Conservation (phyloP, 2,113 vertebrate species). For the Pterophyllum scalare region DNA sequence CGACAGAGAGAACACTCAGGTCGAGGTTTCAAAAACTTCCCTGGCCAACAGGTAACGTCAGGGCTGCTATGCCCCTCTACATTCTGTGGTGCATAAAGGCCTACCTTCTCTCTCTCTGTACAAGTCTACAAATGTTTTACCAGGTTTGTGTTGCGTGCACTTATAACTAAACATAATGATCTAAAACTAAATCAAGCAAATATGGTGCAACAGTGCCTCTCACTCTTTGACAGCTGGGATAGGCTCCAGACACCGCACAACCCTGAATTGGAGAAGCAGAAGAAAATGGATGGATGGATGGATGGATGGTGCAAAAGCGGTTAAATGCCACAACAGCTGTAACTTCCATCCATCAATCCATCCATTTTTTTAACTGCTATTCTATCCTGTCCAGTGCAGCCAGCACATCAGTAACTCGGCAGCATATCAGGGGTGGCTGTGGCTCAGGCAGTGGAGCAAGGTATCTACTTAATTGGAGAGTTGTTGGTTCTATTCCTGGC, state of each 20-base stretch:
- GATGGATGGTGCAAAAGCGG: not conserved
- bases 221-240: not conserved
- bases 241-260: too few species aligned
- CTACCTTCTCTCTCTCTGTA: not conserved
- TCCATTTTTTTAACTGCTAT: not conserved
- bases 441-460: too few species aligned
- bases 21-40: not conserved
- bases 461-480: too few species aligned
- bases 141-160: not conserved
- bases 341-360: not conserved
- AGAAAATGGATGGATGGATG: too few species aligned
- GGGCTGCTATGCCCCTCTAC: not conserved
- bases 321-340: not conserved
- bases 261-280: too few species aligned
- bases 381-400: not conserved
- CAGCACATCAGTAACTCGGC: not conserved
- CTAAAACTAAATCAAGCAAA: not conserved
- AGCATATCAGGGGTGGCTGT: too few species aligned
- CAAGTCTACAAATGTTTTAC: not conserved
- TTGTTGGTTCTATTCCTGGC: too few species aligned
- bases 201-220: not conserved
- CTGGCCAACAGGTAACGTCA: not conserved
- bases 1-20: not conserved
- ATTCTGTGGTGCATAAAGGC: not conserved
- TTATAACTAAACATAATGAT: not conserved